Conservation (phyloP, 2,113 vertebrate genomes). For the Lutjanus erythropterus region DNA sequence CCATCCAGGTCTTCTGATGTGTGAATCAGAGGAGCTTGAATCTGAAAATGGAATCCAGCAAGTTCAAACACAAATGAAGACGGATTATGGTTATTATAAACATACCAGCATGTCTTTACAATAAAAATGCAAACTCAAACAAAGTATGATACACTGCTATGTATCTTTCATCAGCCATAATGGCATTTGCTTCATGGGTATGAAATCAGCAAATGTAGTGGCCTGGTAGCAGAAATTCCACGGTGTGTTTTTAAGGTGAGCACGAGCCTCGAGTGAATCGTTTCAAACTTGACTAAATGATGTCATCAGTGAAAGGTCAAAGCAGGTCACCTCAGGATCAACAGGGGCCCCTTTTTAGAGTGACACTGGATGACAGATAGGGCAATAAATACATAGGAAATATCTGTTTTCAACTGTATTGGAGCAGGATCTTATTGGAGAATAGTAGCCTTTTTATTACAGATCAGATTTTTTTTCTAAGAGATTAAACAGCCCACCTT, state of each 20-base stretch:
- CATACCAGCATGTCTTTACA: constrained; percentile 51
- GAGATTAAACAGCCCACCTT: constrained; percentile 51
- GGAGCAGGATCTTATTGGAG: neutral
- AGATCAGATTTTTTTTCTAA: constrained; percentile 8
- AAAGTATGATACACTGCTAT: constrained; percentile 49
- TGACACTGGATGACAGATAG: constrained; percentile 19
- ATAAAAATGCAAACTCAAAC: constrained; percentile 55
- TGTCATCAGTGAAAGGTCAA: constrained; percentile 45
- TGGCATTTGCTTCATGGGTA: constrained; percentile 41
- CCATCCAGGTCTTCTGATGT: constrained; percentile 68
- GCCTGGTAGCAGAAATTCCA: constrained; percentile 38
- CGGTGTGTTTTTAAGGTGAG: constrained; percentile 37
- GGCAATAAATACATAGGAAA: constrained; percentile 12
- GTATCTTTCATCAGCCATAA: constrained; percentile 55
- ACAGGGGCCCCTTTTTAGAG: neutral
- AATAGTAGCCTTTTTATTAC: constrained; percentile 19
- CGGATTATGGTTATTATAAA: constrained; percentile 68
- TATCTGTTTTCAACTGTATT: neutral
- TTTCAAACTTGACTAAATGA: constrained; percentile 34
- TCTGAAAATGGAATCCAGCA: constrained; percentile 73
- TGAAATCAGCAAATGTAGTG: constrained; percentile 47
- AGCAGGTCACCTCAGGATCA: constrained; percentile 35
- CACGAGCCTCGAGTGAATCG: constrained; percentile 27
- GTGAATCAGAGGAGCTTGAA: constrained; percentile 71
- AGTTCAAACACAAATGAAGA: constrained; percentile 81